Evolutionary conservation across 2,888 invertebrate species (phyloP).

Genomic region (Sisyra nigra): DNA sequence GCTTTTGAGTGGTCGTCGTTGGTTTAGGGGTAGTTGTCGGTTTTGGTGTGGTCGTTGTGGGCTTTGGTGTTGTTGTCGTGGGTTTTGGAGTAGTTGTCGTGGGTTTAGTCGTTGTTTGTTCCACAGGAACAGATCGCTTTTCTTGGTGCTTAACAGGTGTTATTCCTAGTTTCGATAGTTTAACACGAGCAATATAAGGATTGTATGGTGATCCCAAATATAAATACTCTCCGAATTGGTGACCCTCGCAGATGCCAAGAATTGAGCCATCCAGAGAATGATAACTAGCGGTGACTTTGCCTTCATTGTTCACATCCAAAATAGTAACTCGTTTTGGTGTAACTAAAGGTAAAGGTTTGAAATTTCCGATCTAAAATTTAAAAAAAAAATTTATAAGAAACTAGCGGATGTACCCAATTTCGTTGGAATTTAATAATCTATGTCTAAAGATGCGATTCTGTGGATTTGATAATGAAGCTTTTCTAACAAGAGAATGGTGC

Average conservation of each 20-base stretch:
- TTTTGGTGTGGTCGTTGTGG: slow-evolving; percentile 6
- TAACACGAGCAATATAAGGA: slow-evolving; percentile 45
- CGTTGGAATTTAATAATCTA: no score
- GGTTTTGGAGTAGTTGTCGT: slow-evolving; percentile 9
- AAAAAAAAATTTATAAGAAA: no score
- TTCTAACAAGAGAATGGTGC: no score
- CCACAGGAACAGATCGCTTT: not conserved
- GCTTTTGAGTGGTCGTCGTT: slow-evolving; percentile 13
- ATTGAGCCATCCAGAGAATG: slow-evolving; percentile 42
- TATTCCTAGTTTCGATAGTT: slow-evolving; percentile 25
- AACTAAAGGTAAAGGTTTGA: slow-evolving; percentile 29
- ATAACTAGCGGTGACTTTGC: slow-evolving; percentile 51
- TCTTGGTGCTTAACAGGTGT: not conserved
- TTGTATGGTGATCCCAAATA: slow-evolving; percentile 54
- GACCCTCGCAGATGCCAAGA: slow-evolving; percentile 42
- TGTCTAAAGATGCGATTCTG: no score
- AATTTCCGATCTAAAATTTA: slow-evolving; percentile 44
- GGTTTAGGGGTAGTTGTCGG: slow-evolving; percentile 14
- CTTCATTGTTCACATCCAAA: slow-evolving; percentile 51
- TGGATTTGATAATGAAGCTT: slow-evolving; percentile 5
- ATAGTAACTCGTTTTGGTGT: slow-evolving; percentile 35
- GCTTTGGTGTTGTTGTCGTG: slow-evolving; percentile 4
- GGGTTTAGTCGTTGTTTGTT: not conserved
- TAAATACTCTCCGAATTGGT: slow-evolving; percentile 44
- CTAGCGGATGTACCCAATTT: not conserved